Conservation (phyloP, 2,797 vertebrate genomes). For the Orestias chungarensis region DNA sequence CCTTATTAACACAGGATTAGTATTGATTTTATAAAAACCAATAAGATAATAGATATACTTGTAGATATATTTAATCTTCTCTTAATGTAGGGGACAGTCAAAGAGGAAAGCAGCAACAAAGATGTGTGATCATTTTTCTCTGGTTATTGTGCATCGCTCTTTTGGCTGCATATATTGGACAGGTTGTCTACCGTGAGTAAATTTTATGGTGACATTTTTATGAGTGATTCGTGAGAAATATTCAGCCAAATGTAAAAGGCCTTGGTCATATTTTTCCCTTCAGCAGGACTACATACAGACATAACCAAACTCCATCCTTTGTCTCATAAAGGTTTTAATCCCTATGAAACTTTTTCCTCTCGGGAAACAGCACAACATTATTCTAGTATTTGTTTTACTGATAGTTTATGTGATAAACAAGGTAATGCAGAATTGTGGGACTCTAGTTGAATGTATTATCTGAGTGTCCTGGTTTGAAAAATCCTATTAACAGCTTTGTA, state of each 20-base stretch:
- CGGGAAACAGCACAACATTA: neutral
- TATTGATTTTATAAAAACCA: neutral
- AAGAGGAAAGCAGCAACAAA: neutral
- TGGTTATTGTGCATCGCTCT: constrained; percentile 39
- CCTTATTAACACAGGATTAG: neutral
- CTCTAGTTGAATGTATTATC: neutral
- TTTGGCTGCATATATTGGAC: constrained; percentile 51
- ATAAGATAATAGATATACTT: neutral
- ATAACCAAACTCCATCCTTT: neutral
- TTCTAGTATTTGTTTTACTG: neutral
- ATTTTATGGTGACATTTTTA: neutral
- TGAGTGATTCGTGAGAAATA: neutral
- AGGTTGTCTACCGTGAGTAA: constrained; percentile 51
- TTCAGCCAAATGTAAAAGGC: neutral
- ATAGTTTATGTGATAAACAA: neutral
- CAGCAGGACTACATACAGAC: neutral
- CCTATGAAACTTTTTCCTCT: neutral
- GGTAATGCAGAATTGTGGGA: neutral
- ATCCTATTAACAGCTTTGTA: neutral
- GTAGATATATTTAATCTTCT: neutral
- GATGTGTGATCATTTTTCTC: constrained; percentile 24
- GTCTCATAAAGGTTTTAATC: neutral
- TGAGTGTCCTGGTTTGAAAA: neutral
- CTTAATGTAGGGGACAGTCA: constrained; percentile 11
- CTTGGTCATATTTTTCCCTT: neutral